phyloP scores from a whole-genome alignment of 2,113 vertebrate genomes.

The Smithornis capensis region DNA sequence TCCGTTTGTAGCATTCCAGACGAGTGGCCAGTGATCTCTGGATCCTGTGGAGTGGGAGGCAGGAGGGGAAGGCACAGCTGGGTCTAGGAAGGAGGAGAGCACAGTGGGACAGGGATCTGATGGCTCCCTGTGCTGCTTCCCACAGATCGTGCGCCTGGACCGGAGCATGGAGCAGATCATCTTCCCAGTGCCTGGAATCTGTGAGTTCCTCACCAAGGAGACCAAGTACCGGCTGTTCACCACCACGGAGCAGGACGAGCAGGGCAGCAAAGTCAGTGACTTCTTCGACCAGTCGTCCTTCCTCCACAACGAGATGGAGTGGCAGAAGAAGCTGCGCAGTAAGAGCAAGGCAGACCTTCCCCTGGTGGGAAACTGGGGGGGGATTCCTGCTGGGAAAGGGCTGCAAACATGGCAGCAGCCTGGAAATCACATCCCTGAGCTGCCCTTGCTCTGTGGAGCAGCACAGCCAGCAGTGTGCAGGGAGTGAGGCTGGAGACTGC shows the following conservation, averaged over 20 bases:
- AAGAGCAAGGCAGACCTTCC: slow-evolving; percentile 45
- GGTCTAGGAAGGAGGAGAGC: background rate
- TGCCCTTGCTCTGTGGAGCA: background rate
- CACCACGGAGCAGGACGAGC: slow-evolving; percentile 96
- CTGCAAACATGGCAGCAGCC: background rate
- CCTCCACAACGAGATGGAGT: slow-evolving; percentile 98
- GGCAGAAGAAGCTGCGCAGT: slow-evolving; percentile 98
- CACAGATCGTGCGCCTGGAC: slow-evolving; percentile 92
- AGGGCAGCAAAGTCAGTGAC: slow-evolving; percentile 97
- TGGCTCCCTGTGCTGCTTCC: background rate
- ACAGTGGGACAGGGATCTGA: background rate
- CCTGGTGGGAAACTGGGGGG: fast-evolving
- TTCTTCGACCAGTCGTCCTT: slow-evolving; percentile 95
- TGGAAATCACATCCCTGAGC: background rate
- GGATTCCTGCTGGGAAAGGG: background rate
- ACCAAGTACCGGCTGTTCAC: slow-evolving; percentile 91
- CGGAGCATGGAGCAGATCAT: slow-evolving; percentile 99
- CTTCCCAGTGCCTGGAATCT: slow-evolving; percentile 92
- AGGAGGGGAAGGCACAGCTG: background rate
- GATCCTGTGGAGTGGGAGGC: background rate
- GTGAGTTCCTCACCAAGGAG: slow-evolving; percentile 92
- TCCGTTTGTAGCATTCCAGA: fast-evolving
- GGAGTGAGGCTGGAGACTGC: background rate
- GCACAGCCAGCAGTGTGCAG: fast-evolving
- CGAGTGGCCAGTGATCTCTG: fast-evolving